A percentile compares a stretch with the other conserved stretches of the same genome.
Evolutionary conservation across 2,797 vertebrate genomes (phyloP).

Genomic region (Microctenopoma steveboyesi): DNA sequence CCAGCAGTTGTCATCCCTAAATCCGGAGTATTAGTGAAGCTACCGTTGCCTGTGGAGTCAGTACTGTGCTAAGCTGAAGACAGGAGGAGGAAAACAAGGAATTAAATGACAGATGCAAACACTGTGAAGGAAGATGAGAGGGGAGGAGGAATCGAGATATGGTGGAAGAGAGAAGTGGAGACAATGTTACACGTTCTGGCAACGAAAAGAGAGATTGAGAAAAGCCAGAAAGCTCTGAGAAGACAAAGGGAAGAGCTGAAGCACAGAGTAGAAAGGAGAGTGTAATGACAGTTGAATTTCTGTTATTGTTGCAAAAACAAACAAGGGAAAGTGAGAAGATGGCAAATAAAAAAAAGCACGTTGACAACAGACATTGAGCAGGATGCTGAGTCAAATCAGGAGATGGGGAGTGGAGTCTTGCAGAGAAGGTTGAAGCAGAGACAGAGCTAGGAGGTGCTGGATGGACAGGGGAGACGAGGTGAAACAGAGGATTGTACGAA

Average conservation of each 20-base stretch:
- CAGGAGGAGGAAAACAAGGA: constrained; percentile 43
- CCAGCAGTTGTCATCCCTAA: constrained; percentile 71
- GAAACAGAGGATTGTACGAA: constrained; percentile 35
- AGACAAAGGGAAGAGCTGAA: constrained; percentile 15
- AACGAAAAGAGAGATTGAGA: constrained; percentile 7
- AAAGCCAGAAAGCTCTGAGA: constrained; percentile 26
- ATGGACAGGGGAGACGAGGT: constrained; percentile 28
- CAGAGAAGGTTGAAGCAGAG: constrained; percentile 24
- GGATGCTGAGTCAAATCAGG: constrained; percentile 26
- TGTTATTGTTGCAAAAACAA: background rate
- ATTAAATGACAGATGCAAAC: constrained; percentile 20
- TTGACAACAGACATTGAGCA: constrained; percentile 6
- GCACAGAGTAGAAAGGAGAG: background rate
- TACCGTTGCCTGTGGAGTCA: constrained; percentile 46
- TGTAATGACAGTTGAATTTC: constrained; percentile 5
- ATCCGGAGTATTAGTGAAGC: constrained; percentile 65
- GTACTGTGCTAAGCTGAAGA: constrained; percentile 51
- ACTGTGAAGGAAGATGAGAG: constrained; percentile 2
- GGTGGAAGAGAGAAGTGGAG: background rate
- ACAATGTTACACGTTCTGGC: constrained; percentile 4
- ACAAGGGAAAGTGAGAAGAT: background rate
- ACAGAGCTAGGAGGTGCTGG: constrained; percentile 13
- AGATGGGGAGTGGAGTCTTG: constrained; percentile 19
- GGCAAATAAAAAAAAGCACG: background rate
- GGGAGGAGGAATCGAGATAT: background rate